Base-by-base conservation (phyloP, 2,113 vertebrate species). In the Parotia lawesii region DNA sequence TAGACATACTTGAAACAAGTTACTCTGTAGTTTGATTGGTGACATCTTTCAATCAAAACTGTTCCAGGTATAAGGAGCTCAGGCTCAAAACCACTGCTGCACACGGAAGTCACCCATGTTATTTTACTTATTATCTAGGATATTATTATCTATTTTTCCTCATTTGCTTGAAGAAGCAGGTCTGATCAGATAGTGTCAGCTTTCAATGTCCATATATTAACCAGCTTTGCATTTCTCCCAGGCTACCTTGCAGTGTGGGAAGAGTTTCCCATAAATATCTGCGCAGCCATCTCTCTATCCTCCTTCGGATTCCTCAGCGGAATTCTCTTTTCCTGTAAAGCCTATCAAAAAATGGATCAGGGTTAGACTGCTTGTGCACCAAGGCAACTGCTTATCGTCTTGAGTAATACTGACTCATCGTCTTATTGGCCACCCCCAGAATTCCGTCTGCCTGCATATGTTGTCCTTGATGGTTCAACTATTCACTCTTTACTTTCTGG, bases 391-490 rank as follows among this genome's bases (percentile, higher is more conserved):
- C 77, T 91, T 73, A 72, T 69, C 57, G 14, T 94, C 86, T 93
- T 89, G 66, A 87, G 70, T 53, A 95, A 93, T 75, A 70, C 57
- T 92, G 80, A 93, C 61, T 95, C 91, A 91, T 50, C n/a, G 2
- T 53, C 70, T 58, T 87, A 62, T 73, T 87, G 74, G 54, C 89
- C 84, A 76, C 81, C 58, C 73, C 89, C 87, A 76, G 70, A 61
- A 78, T 89, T 89, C 57, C 5, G 5, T 80, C 88, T 95, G 77
- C 81, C 61, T 16, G 4, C 33, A 38, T 60, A 28, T 70, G 54
- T 38, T 72, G 73, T 51, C 33, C 74, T 76, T 85, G 70, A n/a
- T 69, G 54, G n/a, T 72, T 91, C 29, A 87, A 31, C 24, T 48
- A 28, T 19, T 53, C 29, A 4, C 18, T 60, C 25, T 54, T 71